Evolutionary conservation across 2,888 invertebrate genomes (phyloP).

Genomic region (Odontomyia ornata): DNA sequence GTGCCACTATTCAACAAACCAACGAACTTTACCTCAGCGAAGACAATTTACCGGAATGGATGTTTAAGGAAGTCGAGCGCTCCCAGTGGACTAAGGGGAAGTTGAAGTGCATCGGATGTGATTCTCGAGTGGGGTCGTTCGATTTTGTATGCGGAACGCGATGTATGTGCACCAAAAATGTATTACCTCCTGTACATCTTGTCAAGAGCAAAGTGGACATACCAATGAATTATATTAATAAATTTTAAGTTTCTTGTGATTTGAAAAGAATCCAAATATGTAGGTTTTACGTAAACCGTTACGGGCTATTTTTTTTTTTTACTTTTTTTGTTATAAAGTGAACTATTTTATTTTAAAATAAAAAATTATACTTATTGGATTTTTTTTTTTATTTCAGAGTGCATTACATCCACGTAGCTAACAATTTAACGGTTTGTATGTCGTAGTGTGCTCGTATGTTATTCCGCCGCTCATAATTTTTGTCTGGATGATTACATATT

Average conservation of each 20-base stretch:
- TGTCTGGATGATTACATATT: no score
- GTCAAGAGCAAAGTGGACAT: conserved; percentile 72
- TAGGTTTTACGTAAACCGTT: no score
- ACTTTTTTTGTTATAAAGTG: no score
- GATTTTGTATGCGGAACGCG: conserved; percentile 73
- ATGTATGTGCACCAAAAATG: conserved; percentile 68
- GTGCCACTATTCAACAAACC: conserved; percentile 50
- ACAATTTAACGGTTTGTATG: no score
- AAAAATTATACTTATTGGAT: no score
- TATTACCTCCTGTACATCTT: conserved; percentile 71
- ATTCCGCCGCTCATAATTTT: no score
- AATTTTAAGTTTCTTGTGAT: not conserved
- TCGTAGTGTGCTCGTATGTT: no score
- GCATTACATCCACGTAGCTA: no score
- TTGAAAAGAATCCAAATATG: no score
- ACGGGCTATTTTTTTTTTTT: no score
- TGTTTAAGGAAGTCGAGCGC: conserved; percentile 66
- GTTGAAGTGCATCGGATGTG: conserved; percentile 71
- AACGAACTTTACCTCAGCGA: conserved; percentile 66
- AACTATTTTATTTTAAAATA: no score
- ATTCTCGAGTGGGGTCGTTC: conserved; percentile 71
- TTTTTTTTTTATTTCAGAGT: no score
- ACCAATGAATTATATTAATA: conserved; percentile 32
- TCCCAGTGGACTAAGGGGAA: conserved; percentile 75
- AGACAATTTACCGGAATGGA: conserved; percentile 69